Percentiles rank a stretch among this genome's conserved stretches.
Evolutionary conservation across 2,113 vertebrate species (phyloP).

Genomic region (Tauraco erythrolophus): DNA sequence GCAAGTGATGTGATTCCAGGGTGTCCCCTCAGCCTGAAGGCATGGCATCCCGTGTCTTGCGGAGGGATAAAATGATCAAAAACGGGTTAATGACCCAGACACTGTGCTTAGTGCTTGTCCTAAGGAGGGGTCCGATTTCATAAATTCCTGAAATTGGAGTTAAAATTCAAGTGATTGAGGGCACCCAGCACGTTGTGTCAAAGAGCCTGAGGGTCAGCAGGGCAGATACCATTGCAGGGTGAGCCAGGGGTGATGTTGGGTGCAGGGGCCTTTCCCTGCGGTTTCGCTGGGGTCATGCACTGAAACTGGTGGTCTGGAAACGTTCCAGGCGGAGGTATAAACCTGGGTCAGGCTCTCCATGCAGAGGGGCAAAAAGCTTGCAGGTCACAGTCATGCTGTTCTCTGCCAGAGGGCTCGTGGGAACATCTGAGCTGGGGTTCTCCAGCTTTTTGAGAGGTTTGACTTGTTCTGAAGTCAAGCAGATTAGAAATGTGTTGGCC

Average conservation of each 20-base stretch:
- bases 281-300: accelerated
- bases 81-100: neutral
- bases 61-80: neutral
- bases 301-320: neutral
- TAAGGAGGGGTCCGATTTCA: neutral
- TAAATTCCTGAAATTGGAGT: neutral
- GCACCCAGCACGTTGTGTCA: neutral
- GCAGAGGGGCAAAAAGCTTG: no score
- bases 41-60: neutral
- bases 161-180: neutral
- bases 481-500: neutral
- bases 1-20: neutral
- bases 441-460: neutral
- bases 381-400: accelerated
- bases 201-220: neutral
- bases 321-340: neutral
- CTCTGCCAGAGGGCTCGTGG: neutral
- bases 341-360: neutral
- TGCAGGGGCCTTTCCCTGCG: neutral
- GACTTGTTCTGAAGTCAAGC: neutral
- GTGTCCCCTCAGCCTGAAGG: accelerated
- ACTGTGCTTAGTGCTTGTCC: neutral
- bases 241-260: neutral
- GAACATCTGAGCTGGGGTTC: no score
- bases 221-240: no score